Evolutionary conservation across 2,113 vertebrate genomes (phyloP).

Genomic region (Rallus limicola): DNA sequence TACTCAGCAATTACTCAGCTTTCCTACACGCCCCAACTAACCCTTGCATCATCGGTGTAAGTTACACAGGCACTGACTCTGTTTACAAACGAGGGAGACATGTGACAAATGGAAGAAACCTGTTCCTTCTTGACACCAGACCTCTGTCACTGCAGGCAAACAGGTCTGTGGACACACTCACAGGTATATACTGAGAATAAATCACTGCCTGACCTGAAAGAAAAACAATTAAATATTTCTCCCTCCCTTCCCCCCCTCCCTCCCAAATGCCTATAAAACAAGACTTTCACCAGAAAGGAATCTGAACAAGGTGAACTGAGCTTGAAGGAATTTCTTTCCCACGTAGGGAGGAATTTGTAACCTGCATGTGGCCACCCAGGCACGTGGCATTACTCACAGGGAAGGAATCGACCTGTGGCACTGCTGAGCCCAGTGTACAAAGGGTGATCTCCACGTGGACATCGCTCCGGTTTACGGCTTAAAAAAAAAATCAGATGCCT

Average conservation of each 20-base stretch:
- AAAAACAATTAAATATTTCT: neutral
- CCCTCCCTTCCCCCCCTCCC: neutral
- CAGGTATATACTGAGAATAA: neutral
- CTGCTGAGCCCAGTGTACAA: neutral
- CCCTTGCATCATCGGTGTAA: neutral
- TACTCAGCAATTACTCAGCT: neutral
- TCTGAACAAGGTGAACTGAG: neutral
- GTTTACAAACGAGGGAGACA: neutral
- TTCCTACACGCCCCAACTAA: neutral
- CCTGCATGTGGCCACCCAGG: rapidly evolving
- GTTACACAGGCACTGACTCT: neutral
- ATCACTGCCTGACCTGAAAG: neutral
- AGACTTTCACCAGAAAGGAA: neutral
- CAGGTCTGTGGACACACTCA: neutral
- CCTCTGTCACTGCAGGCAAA: neutral
- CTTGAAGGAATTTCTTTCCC: neutral
- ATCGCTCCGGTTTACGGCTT: neutral
- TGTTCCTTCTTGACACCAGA: neutral
- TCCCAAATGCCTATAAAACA: neutral
- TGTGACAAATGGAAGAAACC: neutral
- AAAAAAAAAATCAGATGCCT: neutral
- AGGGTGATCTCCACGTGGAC: neutral
- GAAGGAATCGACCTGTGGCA: neutral
- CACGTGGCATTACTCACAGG: neutral
- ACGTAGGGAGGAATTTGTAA: neutral